Evolutionary conservation across 2,888 invertebrate genomes (phyloP).

Genomic region (Cheiracanthium punctorium): DNA sequence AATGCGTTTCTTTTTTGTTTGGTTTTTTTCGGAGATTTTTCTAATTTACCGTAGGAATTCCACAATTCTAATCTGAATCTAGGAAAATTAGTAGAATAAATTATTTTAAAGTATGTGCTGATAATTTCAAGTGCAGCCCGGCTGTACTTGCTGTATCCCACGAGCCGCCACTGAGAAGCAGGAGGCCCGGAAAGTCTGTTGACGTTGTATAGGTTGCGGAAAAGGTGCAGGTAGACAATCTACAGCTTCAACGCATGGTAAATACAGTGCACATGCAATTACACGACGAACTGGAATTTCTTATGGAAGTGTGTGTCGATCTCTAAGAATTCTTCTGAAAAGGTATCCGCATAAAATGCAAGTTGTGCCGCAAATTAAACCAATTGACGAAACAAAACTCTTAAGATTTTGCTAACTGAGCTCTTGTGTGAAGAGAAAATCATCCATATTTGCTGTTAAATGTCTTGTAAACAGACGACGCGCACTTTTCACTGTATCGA

Average conservation of each 20-base stretch:
- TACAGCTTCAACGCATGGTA: constrained; percentile 11
- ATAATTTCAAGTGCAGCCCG: too few relatives aligned
- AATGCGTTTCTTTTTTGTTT: too few relatives aligned
- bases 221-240: constrained; percentile 8
- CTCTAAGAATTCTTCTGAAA: not conserved
- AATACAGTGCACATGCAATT: constrained; percentile 21
- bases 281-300: constrained; percentile 18
- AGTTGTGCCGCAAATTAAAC: not conserved
- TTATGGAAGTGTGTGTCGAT: constrained; percentile 6
- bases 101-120: too few relatives aligned
- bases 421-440: not conserved
- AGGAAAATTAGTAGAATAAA: too few relatives aligned
- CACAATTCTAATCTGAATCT: too few relatives aligned
- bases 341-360: constrained; percentile 14
- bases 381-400: not conserved
- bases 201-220: not conserved
- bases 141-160: too few relatives aligned
- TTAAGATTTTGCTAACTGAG: not conserved
- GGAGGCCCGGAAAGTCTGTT: not conserved
- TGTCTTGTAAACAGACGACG: too few relatives aligned
- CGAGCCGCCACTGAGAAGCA: too few relatives aligned
- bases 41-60: too few relatives aligned
- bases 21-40: too few relatives aligned
- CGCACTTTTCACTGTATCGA: too few relatives aligned
- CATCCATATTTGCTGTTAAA: not conserved